Base-by-base conservation (phyloP, 1,140 invertebrate genomes). In the Caenorhabditis tropicalis region DNA sequence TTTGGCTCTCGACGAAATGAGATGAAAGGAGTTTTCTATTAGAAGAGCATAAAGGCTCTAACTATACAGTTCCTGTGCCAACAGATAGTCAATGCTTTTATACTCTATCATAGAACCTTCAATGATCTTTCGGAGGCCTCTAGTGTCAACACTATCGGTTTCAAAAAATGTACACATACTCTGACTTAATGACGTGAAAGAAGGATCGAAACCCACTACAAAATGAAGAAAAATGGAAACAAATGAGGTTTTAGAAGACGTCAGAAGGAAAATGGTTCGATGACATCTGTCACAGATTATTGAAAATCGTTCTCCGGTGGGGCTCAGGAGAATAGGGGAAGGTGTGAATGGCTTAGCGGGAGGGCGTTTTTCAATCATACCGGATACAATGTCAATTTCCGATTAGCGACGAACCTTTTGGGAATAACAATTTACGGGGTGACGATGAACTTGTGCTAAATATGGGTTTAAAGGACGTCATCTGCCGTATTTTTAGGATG, bases 341-440 rank as follows among this genome's bases (percentile, higher is more conserved):
- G n/a, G n/a, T n/a, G n/a, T 33, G 31, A 33, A 36, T 65, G 58
- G 58, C 58, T 65, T 36, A 33, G 58, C 58, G 31, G 29, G 58
- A n/a, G 58, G 29, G 29, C 58, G 16, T 5, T 7, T 7, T 31
- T n/a, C 53, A 56, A 27, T 56, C 12, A 27, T 27, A 56, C 24
- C 58, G 58, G 58, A 65, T 65, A 65, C 58, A 15, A 16, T 33
- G n/a, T 12, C 58, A 65, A 65, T 65, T 65, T 65, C 58, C 58
- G 58, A 65, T 19, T 7, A 10, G n/a, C n/a, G n/a, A 27, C 6
- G 24, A 24, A 15, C 24, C 39, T 6, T 12, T 43, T 43, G 39
- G 39, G 5, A 43, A 43, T 6, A 43, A 51, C 53, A 56, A 56
- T 56, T 56, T 51, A 16, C 43, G 43, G 43, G 43, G 43, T 46